phyloP scores from a whole-genome alignment of 2,888 invertebrate genomes.

The Leptura quadrifasciata region DNA sequence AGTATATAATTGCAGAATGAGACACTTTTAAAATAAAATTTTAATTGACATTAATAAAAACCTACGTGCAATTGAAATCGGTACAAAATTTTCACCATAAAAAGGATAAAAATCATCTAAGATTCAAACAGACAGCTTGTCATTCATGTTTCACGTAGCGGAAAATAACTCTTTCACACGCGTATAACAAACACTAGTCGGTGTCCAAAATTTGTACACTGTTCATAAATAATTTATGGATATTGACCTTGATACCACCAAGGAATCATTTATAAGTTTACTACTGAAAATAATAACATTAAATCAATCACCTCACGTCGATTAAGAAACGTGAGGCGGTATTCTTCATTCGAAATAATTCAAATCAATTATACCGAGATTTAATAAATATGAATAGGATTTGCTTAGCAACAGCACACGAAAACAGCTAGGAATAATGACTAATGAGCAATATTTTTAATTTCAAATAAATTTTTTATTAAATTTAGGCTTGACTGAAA shows the following conservation, averaged over 20 bases:
- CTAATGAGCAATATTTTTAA: constrained; percentile 2
- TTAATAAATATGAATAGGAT: constrained; percentile 12
- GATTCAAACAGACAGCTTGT: too few species aligned
- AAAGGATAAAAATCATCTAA: too few species aligned
- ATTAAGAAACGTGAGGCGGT: constrained; percentile 12
- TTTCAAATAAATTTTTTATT: background rate
- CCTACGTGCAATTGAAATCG: too few species aligned
- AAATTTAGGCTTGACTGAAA: background rate
- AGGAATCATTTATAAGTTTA: constrained; percentile 24
- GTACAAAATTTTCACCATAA: too few species aligned
- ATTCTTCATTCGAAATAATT: constrained; percentile 19
- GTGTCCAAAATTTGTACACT: background rate
- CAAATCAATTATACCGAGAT: constrained; percentile 11
- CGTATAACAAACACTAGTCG: background rate
- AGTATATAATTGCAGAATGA: too few species aligned
- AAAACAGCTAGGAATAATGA: background rate
- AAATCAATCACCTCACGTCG: constrained; percentile 30
- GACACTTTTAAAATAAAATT: too few species aligned
- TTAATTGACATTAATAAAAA: too few species aligned
- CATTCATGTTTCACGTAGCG: background rate
- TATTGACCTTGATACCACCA: constrained; percentile 5
- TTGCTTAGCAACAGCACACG: constrained; percentile 15
- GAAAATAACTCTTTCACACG: background rate
- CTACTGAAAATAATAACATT: constrained; percentile 21
- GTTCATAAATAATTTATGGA: constrained; percentile 7